phyloP scores from a whole-genome alignment of 2,888 invertebrate species.

The Pollenia griseotomentosa region DNA sequence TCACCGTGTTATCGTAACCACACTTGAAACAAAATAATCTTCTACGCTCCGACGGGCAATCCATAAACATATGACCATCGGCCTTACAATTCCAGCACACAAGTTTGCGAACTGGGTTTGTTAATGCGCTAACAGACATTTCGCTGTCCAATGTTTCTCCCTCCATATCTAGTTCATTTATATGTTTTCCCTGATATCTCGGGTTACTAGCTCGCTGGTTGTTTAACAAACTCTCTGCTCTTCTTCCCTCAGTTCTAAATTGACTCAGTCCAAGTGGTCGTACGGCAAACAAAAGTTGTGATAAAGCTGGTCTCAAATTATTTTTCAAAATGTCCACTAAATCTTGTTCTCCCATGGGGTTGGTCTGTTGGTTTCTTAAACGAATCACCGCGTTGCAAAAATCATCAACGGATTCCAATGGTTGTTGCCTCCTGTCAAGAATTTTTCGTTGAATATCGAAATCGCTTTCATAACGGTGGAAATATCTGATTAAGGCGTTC shows the following conservation, averaged over 20 bases:
- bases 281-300: constrained; percentile 2
- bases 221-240: constrained; percentile 26
- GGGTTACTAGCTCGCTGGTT: background rate
- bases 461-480: too few species aligned
- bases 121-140: too few species aligned
- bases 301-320: constrained; percentile 6
- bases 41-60: background rate
- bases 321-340: constrained; percentile 30
- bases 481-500: too few species aligned
- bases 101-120: too few species aligned
- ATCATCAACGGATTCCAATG: background rate
- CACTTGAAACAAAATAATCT: constrained; percentile 19
- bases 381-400: constrained; percentile 10
- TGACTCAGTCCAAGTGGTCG: constrained; percentile 7
- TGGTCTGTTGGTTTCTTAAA: constrained; percentile 11
- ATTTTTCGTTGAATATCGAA: too few species aligned
- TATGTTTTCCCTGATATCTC: too few species aligned
- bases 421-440: constrained; percentile 15
- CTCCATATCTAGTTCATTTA: too few species aligned
- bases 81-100: too few species aligned
- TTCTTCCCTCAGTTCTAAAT: constrained; percentile 14
- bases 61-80: too few species aligned
- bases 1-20: background rate
- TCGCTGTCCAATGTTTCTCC: too few species aligned
- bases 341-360: too few species aligned